Base-by-base conservation (phyloP, 2,797 vertebrate species). In the Clarias fuscus region DNA sequence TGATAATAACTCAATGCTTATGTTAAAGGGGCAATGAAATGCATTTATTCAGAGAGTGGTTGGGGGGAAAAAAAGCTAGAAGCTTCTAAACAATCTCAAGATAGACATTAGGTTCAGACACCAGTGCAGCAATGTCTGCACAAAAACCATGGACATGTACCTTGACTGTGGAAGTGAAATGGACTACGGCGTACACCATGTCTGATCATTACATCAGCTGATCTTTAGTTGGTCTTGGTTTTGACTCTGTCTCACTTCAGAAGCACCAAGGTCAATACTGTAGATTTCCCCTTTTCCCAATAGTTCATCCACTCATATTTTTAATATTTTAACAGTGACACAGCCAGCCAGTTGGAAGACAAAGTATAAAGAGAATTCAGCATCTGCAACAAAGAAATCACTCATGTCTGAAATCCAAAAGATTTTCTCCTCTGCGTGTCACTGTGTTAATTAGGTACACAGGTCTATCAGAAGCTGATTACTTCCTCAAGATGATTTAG, bases 401-500 rank as follows among this genome's bases (percentile, higher is more conserved):
- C 80, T 88, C 79, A 85, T 68, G 37, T 88, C 84, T 88, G 80
- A 78, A 88, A 88, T 85, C 78, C 79, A 8, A 43, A 68, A 27
- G 24, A 43, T 83, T 56, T 78, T 71, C 59, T 61, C 58, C 48
- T 43, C 58, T 82, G 78, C 20, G 18, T 76, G 56, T 71, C 64
- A 56, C 40, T 3, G 64, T 85, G 75, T 83, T 88, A 83, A 83
- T 88, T 73, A 85, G 84, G 72, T 85, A 85, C 72, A 78, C 84
- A 48, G 87, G 79, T 82, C 80, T 71, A 85, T 61, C 72, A 53
- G 64, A 70, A 64, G 27, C 72, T 87, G 81, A 82, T 88, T 86
- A 48, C 76, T 84, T 84, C 43, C 70, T 68, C 53, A 20, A 84
- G 77, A 86, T 88, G 83, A 85, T 87, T 88, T 86, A 90, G 85